phyloP scores from a whole-genome alignment of 2,797 vertebrate genomes.

The Prunella strophiata region DNA sequence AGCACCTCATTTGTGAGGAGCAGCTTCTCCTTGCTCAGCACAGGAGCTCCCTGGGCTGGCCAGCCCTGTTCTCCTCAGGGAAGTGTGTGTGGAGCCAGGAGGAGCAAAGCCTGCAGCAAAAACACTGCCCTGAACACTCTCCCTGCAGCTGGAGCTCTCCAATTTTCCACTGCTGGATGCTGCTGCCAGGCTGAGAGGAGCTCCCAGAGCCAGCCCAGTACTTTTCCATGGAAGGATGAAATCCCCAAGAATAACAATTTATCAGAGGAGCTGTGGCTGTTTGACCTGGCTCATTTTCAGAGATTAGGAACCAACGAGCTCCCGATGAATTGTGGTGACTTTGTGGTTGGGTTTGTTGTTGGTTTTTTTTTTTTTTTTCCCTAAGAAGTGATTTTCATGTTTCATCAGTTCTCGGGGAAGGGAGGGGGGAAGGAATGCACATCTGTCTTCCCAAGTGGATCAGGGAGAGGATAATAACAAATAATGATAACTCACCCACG shows the following conservation, averaged over 20 bases:
- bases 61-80: conserved; percentile 40
- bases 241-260: conserved; percentile 64
- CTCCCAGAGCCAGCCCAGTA: conserved; percentile 67
- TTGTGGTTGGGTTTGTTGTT: not conserved
- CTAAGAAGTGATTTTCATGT: conserved; percentile 59
- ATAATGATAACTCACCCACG: conserved; percentile 11
- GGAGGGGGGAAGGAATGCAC: not conserved
- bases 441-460: conserved; percentile 54
- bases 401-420: conserved; percentile 4
- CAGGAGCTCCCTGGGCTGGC: not conserved
- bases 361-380: conserved; percentile 1
- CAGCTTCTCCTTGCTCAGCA: not conserved
- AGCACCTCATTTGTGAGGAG: not conserved
- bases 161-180: conserved; percentile 63
- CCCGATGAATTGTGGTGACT: conserved; percentile 45
- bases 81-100: not conserved
- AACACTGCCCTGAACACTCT: conserved; percentile 49
- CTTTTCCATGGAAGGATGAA: conserved; percentile 70
- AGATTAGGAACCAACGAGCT: conserved; percentile 62
- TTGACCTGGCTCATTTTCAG: conserved; percentile 69
- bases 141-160: conserved; percentile 61
- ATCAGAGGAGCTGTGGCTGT: conserved; percentile 54
- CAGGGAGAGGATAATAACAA: conserved; percentile 39
- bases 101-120: not conserved
- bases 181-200: conserved; percentile 56